Base-by-base conservation (phyloP, 2,888 invertebrate genomes). In the Miltochrista miniata region DNA sequence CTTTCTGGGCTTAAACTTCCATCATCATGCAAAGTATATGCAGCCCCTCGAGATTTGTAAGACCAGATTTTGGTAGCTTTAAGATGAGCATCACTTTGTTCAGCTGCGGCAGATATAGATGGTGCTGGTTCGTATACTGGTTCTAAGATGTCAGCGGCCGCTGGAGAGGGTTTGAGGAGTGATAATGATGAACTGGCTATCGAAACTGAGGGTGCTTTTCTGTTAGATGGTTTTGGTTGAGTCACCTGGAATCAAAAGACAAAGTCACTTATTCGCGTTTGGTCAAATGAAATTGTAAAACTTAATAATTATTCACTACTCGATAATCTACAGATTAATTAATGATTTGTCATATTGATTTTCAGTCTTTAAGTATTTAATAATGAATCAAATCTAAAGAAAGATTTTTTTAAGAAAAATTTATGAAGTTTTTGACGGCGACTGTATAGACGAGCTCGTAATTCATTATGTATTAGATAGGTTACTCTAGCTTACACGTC, bases 11-110 rank as follows among this genome's bases (percentile, higher is more conserved):
- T 82, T 31, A 92, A 49, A 0, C 82, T 81, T 1, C 92, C 92
- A 56, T 92, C 91, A 8, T 83, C 74, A 45, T 92, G 87, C 9
- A 92, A 56, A 0, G 84, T 86, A 47, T 90, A 92, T 0, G 92
- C 90, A 0, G 83, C 81, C 8, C 90, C 92, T 38, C 76, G 80
- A 0, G 92, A 92, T 33, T 64, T 80, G 51, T 90, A 87, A 1
- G 89, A 85, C 88, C 91, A 90, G 37, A 92, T 90, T 59, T 80
- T 85, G 5, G 69, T 75, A 2, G 90, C 90, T 57, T 90, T 90
- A 1, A 90, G 76, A 54, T 90, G 87, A 0, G 90, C 89, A 46
- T 91, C 91, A 45, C 89, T 88, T 49, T 89, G 87, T 4, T 81
- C 79, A 8, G 64, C 72, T 0, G 81, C 87, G 1, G 70, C 76